Conservation (phyloP, 2,888 invertebrate species). For the Acanthosoma haemorrhoidale region DNA sequence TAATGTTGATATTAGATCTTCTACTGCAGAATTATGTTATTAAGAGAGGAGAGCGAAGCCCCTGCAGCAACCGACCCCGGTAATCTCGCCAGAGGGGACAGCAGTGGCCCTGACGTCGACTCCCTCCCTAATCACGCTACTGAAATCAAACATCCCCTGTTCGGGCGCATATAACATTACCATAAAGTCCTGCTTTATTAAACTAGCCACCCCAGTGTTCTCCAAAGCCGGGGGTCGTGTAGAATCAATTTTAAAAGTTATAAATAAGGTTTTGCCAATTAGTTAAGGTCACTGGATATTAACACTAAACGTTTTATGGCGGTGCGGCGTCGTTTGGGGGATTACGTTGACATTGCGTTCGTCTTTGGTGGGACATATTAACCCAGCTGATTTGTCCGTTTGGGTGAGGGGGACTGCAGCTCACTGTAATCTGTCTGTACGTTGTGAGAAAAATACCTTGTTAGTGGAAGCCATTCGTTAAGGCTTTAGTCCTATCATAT, state of each 20-base stretch:
- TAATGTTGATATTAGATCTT: too few species aligned
- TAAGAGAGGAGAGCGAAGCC: background rate
- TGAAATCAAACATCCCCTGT: slow-evolving; percentile 6
- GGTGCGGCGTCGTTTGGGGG: background rate
- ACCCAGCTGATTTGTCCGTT: background rate
- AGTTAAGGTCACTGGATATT: background rate
- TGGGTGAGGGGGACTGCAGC: background rate
- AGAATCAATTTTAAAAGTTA: slow-evolving; percentile 5
- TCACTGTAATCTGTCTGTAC: too few species aligned
- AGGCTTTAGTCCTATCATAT: too few species aligned
- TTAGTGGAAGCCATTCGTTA: too few species aligned
- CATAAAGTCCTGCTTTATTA: slow-evolving; percentile 11
- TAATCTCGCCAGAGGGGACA: background rate
- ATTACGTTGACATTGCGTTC: slow-evolving; percentile 4
- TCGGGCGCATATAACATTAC: slow-evolving; percentile 4
- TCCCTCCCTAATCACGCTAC: background rate
- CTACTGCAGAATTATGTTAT: background rate
- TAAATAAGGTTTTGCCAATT: slow-evolving; percentile 6
- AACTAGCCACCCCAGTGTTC: background rate
- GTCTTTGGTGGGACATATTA: background rate
- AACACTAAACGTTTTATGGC: background rate
- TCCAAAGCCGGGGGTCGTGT: background rate
- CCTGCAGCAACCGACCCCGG: too few species aligned
- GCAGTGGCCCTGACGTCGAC: background rate
- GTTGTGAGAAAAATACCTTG: too few species aligned